Conservation (phyloP, 1,140 invertebrate species). For the Bathynomus jamesi region DNA sequence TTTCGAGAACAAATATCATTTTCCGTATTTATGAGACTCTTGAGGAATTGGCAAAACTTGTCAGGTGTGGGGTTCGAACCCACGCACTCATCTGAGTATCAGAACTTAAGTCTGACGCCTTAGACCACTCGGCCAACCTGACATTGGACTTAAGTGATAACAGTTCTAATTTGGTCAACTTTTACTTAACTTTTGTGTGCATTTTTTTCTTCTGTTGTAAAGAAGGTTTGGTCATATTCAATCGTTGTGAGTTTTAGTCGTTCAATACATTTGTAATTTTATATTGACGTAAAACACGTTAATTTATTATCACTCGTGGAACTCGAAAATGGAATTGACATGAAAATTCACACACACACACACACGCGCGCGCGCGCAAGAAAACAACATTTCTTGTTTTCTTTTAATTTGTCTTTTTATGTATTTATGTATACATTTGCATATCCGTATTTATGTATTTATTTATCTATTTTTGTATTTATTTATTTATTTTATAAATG, state of each 20-base stretch:
- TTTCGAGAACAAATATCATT: too few relatives aligned
- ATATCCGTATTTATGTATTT: too few relatives aligned
- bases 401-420: too few relatives aligned
- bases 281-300: background rate
- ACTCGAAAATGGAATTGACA: too few relatives aligned
- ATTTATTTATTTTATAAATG: too few relatives aligned
- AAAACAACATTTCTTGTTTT: too few relatives aligned
- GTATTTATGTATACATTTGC: too few relatives aligned
- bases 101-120: slow-evolving; percentile 11
- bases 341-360: too few relatives aligned
- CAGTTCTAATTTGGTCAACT: background rate
- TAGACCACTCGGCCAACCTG: slow-evolving; percentile 12
- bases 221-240: background rate
- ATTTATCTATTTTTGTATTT: too few relatives aligned
- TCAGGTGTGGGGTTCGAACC: slow-evolving; percentile 11
- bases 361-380: too few relatives aligned
- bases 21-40: too few relatives aligned
- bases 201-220: background rate
- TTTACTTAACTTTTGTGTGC: background rate
- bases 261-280: background rate
- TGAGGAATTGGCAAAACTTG: too few relatives aligned
- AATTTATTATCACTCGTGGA: background rate
- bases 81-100: slow-evolving; percentile 8
- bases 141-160: background rate
- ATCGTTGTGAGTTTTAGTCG: background rate